A percentile compares a stretch with the other conserved stretches of the same genome.
Evolutionary conservation across 2,888 invertebrate genomes (phyloP).

Genomic region (Carcina quercana): DNA sequence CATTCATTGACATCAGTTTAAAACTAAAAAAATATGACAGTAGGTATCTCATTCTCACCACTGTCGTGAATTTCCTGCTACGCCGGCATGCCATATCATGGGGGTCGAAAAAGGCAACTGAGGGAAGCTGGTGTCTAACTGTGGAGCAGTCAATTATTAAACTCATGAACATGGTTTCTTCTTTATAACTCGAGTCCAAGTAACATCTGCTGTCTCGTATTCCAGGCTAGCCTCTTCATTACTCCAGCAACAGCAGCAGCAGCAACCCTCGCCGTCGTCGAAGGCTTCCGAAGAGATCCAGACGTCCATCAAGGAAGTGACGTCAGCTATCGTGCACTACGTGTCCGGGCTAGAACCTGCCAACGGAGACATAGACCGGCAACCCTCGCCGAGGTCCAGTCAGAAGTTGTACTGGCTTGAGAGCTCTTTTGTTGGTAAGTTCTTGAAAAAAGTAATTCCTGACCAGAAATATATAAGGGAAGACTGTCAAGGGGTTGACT

Average conservation of each 20-base stretch:
- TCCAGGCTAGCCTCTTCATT: conserved; percentile 80
- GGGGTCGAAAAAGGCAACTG: too few relatives aligned
- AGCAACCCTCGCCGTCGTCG: conserved; percentile 36
- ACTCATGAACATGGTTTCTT: too few relatives aligned
- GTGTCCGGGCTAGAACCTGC: conserved; percentile 81
- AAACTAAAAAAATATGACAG: too few relatives aligned
- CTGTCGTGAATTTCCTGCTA: too few relatives aligned
- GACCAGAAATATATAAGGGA: too few relatives aligned
- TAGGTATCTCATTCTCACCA: too few relatives aligned
- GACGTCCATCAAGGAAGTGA: conserved; percentile 92
- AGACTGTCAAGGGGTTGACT: too few relatives aligned
- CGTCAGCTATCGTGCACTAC: conserved; percentile 94
- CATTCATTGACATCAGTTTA: too few relatives aligned
- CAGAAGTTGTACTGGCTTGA: conserved; percentile 91
- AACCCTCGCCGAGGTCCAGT: conserved; percentile 76
- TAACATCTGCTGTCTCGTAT: conserved; percentile 9
- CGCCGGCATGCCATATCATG: too few relatives aligned
- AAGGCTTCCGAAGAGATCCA: conserved; percentile 81
- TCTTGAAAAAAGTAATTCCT: too few relatives aligned
- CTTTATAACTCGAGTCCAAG: neutral
- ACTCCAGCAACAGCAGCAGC: conserved; percentile 60
- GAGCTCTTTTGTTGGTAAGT: conserved; percentile 83
- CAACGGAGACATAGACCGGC: conserved; percentile 70
- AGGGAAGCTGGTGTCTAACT: too few relatives aligned
- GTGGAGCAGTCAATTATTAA: too few relatives aligned